Evolutionary conservation across 1,140 invertebrate genomes (phyloP).

Genomic region (Pseudobourletiella spinata): DNA sequence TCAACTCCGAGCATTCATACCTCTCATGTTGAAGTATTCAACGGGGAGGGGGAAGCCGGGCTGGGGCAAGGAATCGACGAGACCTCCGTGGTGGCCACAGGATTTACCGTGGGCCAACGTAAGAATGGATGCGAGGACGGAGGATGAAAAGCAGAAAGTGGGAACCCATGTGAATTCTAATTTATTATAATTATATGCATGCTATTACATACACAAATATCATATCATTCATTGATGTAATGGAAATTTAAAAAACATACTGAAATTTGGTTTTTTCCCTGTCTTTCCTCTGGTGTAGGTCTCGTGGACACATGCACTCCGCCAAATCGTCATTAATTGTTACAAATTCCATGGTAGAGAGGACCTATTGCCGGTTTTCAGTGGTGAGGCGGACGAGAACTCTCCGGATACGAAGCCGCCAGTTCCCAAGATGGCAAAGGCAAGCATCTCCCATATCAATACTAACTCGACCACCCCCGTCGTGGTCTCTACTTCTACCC

Average conservation of each 20-base stretch:
- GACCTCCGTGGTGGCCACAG: conserved; percentile 95
- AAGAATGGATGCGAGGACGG: conserved; percentile 87
- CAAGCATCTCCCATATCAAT: conserved; percentile 26
- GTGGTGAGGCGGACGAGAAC: conserved; percentile 75
- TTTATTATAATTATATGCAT: no score
- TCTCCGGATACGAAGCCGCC: conserved; percentile 36
- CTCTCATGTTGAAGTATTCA: conserved; percentile 95
- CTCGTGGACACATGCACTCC: conserved; percentile 94
- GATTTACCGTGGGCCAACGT: conserved; percentile 82
- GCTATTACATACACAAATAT: no score
- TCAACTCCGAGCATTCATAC: conserved; percentile 90
- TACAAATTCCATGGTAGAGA: conserved; percentile 96
- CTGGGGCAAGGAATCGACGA: conserved; percentile 90
- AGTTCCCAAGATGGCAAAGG: conserved; percentile 31
- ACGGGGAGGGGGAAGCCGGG: conserved; percentile 92
- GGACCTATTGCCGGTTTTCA: conserved; percentile 88
- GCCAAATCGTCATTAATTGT: conserved; percentile 96
- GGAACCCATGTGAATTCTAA: no score
- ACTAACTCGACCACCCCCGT: conserved; percentile 38
- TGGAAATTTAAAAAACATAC: no score
- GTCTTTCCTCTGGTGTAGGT: conserved; percentile 58
- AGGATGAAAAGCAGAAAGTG: conserved; percentile 96
- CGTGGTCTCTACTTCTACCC: conserved; percentile 13
- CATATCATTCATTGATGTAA: no score
- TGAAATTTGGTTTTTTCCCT: no score